Evolutionary conservation across 2,888 invertebrate species (phyloP), one percentile per base, ranked within the genome.

Genomic region (Sclerodermus sp.): DNA sequence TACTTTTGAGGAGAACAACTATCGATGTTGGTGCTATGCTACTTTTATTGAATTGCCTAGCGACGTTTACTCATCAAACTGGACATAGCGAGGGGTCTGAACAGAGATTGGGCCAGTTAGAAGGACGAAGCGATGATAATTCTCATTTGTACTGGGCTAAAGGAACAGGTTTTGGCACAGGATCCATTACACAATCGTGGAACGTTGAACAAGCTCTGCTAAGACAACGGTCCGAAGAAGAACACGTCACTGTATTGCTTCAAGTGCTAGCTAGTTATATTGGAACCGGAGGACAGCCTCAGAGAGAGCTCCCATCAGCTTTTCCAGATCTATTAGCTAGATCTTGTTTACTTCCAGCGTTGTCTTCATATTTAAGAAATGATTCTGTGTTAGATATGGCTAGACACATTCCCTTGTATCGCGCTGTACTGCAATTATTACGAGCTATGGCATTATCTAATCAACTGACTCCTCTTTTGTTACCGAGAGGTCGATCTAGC

Each of bases 301-400:
- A 71, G 30, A 78, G 80, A 13, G 79, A 82, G 62, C 74, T 93
- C 45, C 91, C 93, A 0, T 67, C 83, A 0, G 83, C 87, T 61
- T 91, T 95, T 75, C 81, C 88, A 16, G 89, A 91, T 54, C 82
- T 94, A 30, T 76, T 96, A 14, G 85, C 88, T 38, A 84, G 88
- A 71, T 95, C 95, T 52, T 91, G 93, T 67, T 82, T 96, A 15
- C 83, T 96, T 55, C 91, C 93, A 15, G 93, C 92, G 16, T 83
- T 95, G 18, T 91, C 92, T 68, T 93, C 93, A 0, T 96, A 96
- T 74, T 82, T 96, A 46, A 83, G 94, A 64, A 96, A 96, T 71
- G 96, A 96, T 79, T 96, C 96, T 82, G 96, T 96, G 62, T 80
- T 96, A 77, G 96, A 96, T 80, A 95, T 96, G 90, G 93, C 96